Percentiles rank a stretch among this genome's conserved stretches.
Conservation (phyloP, 2,113 vertebrate species). For the Cynopterus brachyotis region DNA sequence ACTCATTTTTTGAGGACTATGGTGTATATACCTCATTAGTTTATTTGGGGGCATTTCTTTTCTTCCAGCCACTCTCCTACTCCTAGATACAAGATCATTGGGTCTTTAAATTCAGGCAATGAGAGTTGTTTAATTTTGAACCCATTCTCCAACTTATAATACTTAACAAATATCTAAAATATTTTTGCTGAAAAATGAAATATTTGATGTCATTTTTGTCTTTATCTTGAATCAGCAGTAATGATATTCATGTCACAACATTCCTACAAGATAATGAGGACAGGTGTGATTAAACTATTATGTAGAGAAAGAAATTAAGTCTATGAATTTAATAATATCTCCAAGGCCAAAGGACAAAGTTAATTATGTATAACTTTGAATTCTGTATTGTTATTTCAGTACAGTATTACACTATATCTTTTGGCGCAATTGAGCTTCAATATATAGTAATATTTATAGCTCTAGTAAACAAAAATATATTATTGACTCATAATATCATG, state of each 20-base stretch:
- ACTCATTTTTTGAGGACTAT: neutral
- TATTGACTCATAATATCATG: neutral
- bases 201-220: neutral
- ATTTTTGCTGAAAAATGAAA: neutral
- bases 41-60: neutral
- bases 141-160: neutral
- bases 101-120: neutral
- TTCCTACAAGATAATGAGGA: neutral
- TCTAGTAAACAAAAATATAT: neutral
- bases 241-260: conserved; percentile 1
- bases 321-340: conserved; percentile 10
- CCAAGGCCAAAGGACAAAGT: neutral
- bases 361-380: conserved; percentile 40
- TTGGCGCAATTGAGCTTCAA: neutral
- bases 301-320: conserved; percentile 10
- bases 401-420: neutral
- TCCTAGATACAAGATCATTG: neutral
- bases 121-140: neutral
- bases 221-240: neutral
- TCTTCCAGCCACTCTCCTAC: neutral
- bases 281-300: conserved; percentile 18
- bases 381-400: neutral
- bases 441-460: neutral
- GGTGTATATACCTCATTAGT: neutral
- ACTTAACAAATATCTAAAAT: neutral